Evolutionary conservation across 2,888 invertebrate species (phyloP).

Genomic region (Silvanus unidentatus): DNA sequence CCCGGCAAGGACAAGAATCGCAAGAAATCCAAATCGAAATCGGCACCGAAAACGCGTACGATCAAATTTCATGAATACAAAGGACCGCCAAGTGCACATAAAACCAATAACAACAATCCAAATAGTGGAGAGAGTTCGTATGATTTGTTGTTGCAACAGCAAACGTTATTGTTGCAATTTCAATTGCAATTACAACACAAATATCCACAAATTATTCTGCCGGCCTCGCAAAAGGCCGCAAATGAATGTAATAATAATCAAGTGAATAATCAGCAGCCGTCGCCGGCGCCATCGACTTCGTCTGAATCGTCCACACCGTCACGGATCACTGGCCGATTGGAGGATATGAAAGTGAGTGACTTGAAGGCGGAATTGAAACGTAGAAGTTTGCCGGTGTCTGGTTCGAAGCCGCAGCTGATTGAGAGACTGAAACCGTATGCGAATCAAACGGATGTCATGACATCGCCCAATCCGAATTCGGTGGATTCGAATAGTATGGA

Average conservation of each 20-base stretch:
- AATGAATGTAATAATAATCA: slow-evolving; percentile 15
- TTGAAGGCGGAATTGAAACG: slow-evolving; percentile 90
- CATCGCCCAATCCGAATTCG: slow-evolving; percentile 26
- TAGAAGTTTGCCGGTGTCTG: slow-evolving; percentile 90
- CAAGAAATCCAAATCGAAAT: slow-evolving; percentile 78
- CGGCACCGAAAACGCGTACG: slow-evolving; percentile 73
- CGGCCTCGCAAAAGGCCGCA: slow-evolving; percentile 57
- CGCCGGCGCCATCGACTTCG: slow-evolving; percentile 42
- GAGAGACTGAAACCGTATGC: slow-evolving; percentile 79
- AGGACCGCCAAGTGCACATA: slow-evolving; percentile 81
- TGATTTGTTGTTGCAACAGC: slow-evolving; percentile 87
- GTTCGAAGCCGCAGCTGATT: slow-evolving; percentile 90
- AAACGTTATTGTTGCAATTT: slow-evolving; percentile 85
- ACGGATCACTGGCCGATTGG: slow-evolving; percentile 63
- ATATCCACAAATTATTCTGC: slow-evolving; percentile 76
- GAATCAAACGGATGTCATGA: slow-evolving; percentile 21
- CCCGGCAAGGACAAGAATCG: slow-evolving; percentile 73
- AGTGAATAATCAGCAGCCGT: slow-evolving; percentile 38
- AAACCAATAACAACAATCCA: slow-evolving; percentile 51
- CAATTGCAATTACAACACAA: slow-evolving; percentile 78
- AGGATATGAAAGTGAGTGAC: slow-evolving; percentile 95
- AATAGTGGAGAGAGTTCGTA: slow-evolving; percentile 74
- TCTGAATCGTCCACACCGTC: slow-evolving; percentile 41
- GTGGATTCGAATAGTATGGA: slow-evolving; percentile 42
- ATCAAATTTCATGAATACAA: slow-evolving; percentile 98